Evolutionary conservation across 1,140 invertebrate genomes (phyloP).

Genomic region (Eufriesea mexicana): DNA sequence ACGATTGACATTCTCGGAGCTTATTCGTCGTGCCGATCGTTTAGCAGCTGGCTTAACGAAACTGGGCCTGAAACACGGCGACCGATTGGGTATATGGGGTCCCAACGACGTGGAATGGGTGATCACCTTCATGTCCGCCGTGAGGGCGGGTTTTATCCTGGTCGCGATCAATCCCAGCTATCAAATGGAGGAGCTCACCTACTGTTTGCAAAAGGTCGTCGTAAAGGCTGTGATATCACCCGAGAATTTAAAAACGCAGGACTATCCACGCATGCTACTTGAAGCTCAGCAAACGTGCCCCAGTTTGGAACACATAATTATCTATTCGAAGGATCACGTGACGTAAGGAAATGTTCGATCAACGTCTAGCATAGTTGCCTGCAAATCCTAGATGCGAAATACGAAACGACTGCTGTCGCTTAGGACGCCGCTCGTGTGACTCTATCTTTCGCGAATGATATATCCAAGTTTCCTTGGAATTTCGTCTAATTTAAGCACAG

Average conservation of each 20-base stretch:
- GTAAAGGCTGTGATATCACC: slow-evolving; percentile 88
- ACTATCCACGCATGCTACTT: slow-evolving; percentile 89
- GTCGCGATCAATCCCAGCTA: slow-evolving; percentile 94
- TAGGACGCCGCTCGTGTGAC: background rate
- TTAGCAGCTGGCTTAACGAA: slow-evolving; percentile 91
- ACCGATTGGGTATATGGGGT: slow-evolving; percentile 93
- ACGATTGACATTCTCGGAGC: slow-evolving; percentile 85
- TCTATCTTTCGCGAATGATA: slow-evolving; percentile 16
- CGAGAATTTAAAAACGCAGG: slow-evolving; percentile 85
- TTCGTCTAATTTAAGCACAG: slow-evolving; percentile 40
- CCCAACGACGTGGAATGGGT: slow-evolving; percentile 94
- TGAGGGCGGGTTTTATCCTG: slow-evolving; percentile 91
- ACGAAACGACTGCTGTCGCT: background rate
- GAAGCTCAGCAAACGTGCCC: slow-evolving; percentile 71
- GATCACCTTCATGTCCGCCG: slow-evolving; percentile 89
- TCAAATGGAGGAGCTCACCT: slow-evolving; percentile 89
- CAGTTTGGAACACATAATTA: slow-evolving; percentile 83
- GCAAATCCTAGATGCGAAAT: background rate
- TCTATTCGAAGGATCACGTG: slow-evolving; percentile 81
- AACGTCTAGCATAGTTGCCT: slow-evolving; percentile 63
- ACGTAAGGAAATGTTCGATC: slow-evolving; percentile 78
- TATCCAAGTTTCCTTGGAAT: slow-evolving; percentile 14
- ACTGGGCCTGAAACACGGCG: slow-evolving; percentile 90
- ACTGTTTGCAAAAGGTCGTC: slow-evolving; percentile 90
- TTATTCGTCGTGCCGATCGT: slow-evolving; percentile 87